phyloP scores from a whole-genome alignment of 2,113 vertebrate genomes.

The Macroglossus sobrinus region DNA sequence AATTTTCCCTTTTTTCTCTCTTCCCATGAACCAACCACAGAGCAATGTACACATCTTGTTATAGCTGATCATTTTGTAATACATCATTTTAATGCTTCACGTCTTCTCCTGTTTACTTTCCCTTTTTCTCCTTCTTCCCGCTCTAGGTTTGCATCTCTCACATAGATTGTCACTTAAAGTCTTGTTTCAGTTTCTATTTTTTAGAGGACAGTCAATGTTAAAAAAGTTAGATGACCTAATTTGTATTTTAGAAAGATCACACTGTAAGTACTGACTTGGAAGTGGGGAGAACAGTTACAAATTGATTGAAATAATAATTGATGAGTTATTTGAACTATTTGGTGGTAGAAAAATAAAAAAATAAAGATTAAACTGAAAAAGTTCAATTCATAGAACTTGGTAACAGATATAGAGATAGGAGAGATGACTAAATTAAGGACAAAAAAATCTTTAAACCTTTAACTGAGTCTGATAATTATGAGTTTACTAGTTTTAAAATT shows the following conservation, averaged over 20 bases:
- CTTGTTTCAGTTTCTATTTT: background rate
- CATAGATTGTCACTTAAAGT: background rate
- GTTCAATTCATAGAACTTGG: background rate
- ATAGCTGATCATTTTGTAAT: background rate
- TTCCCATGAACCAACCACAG: background rate
- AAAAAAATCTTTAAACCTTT: background rate
- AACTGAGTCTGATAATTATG: background rate
- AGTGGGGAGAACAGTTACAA: background rate
- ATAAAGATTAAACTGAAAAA: background rate
- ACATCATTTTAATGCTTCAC: background rate
- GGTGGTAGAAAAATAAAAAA: background rate
- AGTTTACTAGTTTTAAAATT: background rate
- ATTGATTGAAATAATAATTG: background rate
- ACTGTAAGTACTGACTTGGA: background rate
- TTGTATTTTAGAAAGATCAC: background rate
- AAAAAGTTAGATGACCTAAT: background rate
- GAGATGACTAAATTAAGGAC: background rate
- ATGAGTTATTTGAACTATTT: background rate
- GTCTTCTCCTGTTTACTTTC: background rate
- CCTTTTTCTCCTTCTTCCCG: background rate
- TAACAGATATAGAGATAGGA: background rate
- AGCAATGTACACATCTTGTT: background rate
- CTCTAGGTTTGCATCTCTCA: background rate
- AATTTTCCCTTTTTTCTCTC: background rate
- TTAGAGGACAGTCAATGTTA: background rate